Conservation (phyloP, 2,113 vertebrate species). For the Crotalus tigris region DNA sequence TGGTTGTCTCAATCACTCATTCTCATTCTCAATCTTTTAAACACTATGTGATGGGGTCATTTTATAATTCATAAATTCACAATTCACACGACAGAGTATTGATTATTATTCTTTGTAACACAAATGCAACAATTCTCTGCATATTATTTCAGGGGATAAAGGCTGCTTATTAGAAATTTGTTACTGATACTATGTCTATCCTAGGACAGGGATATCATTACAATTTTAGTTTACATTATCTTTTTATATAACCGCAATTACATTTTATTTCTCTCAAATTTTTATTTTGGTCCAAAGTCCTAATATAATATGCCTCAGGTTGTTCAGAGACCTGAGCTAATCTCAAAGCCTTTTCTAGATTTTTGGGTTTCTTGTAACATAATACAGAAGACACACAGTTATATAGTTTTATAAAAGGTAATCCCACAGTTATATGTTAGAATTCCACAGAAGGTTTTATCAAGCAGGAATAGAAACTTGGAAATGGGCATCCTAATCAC, state of each 20-base stretch:
- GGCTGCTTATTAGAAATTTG: not conserved
- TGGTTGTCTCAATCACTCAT: not conserved
- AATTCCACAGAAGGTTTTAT: not conserved
- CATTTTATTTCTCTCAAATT: not conserved
- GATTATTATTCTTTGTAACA: not conserved
- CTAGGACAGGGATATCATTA: not conserved
- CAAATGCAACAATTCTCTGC: not conserved
- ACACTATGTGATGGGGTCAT: not conserved
- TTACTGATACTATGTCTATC: not conserved
- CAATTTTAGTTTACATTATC: not conserved
- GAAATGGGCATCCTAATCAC: not conserved
- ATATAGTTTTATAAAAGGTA: not conserved
- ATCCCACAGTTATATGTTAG: not conserved
- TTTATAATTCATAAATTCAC: not conserved
- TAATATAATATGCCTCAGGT: not conserved
- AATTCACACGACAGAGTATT: not conserved
- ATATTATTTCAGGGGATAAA: not conserved
- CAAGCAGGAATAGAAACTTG: not conserved
- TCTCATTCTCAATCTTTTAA: not conserved
- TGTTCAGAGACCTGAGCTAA: not conserved
- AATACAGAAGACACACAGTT: not conserved
- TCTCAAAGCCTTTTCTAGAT: not conserved
- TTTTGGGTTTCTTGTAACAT: not conserved
- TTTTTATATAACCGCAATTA: not conserved
- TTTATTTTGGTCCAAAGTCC: not conserved